phyloP scores from a whole-genome alignment of 2,113 vertebrate species.

The Rhinogobius similis region DNA sequence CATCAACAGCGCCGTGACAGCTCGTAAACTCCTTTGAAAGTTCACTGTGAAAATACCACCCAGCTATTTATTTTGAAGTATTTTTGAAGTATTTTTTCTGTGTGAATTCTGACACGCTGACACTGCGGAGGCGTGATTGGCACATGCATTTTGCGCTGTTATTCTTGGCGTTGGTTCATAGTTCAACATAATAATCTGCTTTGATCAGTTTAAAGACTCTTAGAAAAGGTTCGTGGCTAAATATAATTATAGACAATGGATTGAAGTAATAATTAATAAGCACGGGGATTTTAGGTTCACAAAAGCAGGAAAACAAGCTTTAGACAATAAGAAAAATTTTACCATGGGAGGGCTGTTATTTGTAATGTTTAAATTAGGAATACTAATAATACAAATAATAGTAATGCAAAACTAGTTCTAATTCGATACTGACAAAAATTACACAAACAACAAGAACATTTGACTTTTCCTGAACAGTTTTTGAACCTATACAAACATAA shows the following conservation, averaged over 20 bases:
- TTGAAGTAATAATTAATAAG: not conserved
- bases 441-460: too few species aligned
- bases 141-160: slow-evolving; percentile 39
- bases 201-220: slow-evolving; percentile 39
- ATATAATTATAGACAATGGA: not conserved
- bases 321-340: too few species aligned
- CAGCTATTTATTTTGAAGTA: slow-evolving; percentile 18
- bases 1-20: slow-evolving; percentile 46
- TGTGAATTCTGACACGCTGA: slow-evolving; percentile 33
- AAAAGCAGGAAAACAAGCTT: not conserved
- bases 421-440: too few species aligned
- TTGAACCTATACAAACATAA: too few species aligned
- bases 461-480: too few species aligned
- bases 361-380: too few species aligned
- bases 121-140: slow-evolving; percentile 37
- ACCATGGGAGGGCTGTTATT: too few species aligned
- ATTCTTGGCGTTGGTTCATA: slow-evolving; percentile 17
- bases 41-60: slow-evolving; percentile 8
- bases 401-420: too few species aligned
- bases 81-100: slow-evolving; percentile 23
- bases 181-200: slow-evolving; percentile 27
- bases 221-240: not conserved
- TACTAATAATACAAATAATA: too few species aligned
- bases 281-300: not conserved
- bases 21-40: slow-evolving; percentile 46